A percentile compares a stretch with the other conserved stretches of the same genome.
These are phyloP conservation scores for Ailurus styani DNA, from an alignment of 2,113 vertebrate genomes.

Conservation along the genomic window DNA sequence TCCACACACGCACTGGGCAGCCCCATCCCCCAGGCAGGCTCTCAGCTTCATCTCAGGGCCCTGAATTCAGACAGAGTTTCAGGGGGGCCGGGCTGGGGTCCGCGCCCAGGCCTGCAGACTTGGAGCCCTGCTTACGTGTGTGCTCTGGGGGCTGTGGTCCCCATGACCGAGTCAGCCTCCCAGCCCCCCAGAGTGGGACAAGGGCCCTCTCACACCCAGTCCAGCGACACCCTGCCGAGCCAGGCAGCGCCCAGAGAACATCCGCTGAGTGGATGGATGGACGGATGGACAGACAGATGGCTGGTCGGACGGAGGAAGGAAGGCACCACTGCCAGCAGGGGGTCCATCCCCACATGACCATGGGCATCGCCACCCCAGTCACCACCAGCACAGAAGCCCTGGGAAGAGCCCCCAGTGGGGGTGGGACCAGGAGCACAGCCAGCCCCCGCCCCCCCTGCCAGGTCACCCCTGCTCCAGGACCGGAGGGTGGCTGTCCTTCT, in stretches of 20 bases:
- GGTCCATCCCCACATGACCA: not conserved
- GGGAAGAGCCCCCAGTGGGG: not conserved
- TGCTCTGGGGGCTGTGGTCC: not conserved
- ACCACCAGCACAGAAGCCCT: not conserved
- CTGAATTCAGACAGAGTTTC: not conserved
- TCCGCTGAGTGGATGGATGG: not conserved
- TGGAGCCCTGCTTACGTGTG: rapidly evolving
- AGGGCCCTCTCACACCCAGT: not conserved
- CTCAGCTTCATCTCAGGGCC: not conserved
- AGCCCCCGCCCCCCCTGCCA: not conserved
- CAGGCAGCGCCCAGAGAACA: not conserved
- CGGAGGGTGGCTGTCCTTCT: not conserved
- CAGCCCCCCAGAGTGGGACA: not conserved
- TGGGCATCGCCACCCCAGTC: rapidly evolving
- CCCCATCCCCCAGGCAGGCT: not conserved
- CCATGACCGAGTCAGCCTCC: not conserved
- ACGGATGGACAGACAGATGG: rapidly evolving
- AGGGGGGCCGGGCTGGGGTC: not conserved
- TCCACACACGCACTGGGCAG: too few relatives aligned
- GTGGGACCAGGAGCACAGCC: not conserved
- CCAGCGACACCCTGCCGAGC: rapidly evolving
- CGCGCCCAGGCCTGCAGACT: not conserved
- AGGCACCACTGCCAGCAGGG: not conserved
- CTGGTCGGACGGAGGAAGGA: not conserved
- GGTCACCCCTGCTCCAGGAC: not conserved